Conservation (phyloP, 2,113 vertebrate genomes). For the Pelobates fuscus region DNA sequence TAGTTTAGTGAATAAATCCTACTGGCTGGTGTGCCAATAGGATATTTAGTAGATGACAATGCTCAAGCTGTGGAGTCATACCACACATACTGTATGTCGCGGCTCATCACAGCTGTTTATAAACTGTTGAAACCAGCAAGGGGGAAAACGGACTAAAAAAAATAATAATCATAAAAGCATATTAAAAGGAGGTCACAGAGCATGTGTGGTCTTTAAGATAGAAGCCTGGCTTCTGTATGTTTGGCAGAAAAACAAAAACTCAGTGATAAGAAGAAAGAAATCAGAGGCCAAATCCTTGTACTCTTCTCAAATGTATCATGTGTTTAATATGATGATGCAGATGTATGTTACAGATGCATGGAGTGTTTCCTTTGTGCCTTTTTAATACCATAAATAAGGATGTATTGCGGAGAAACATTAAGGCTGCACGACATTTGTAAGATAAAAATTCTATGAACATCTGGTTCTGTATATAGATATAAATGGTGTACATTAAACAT, state of each 20-base stretch:
- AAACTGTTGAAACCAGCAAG: slow-evolving; percentile 9
- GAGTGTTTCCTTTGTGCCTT: slow-evolving; percentile 18
- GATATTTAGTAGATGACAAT: no score
- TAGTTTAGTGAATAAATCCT: no score
- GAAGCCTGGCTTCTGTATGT: slow-evolving; percentile 26
- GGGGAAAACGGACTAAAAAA: slow-evolving; percentile 30
- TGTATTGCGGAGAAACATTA: neutral
- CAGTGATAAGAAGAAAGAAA: slow-evolving; percentile 20
- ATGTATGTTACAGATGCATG: slow-evolving; percentile 24
- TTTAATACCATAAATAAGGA: no score
- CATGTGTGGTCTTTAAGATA: slow-evolving; percentile 39
- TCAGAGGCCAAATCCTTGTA: slow-evolving; percentile 22
- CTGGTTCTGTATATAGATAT: slow-evolving; percentile 29
- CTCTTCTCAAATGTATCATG: slow-evolving; percentile 30
- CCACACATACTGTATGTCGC: slow-evolving; percentile 23
- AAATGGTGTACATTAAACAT: neutral
- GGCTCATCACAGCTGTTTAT: slow-evolving; percentile 36
- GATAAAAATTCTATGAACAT: slow-evolving; percentile 6
- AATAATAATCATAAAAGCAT: slow-evolving; percentile 8
- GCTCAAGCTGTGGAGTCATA: neutral
- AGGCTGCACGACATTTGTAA: neutral
- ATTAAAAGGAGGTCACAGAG: slow-evolving; percentile 20
- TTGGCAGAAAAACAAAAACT: slow-evolving; percentile 25
- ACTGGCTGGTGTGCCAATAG: no score
- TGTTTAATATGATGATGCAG: slow-evolving; percentile 11